Conservation (phyloP, 35 echinoderm and acorn worm genomes). For the Ophiothrix spiculata region DNA sequence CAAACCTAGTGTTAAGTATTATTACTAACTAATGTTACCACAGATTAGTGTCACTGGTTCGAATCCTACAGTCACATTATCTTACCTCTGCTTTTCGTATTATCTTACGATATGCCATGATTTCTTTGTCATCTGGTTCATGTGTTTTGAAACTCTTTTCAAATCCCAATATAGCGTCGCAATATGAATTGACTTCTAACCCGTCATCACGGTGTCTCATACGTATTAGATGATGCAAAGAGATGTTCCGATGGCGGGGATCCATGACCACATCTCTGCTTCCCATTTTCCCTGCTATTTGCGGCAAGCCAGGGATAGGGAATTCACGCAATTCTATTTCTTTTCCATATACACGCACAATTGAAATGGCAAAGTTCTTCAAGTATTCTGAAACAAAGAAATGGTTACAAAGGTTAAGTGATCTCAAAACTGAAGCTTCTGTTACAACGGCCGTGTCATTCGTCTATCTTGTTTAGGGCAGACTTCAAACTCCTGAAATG, state of each 20-base stretch:
- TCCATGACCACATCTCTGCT: slow-evolving; percentile 26
- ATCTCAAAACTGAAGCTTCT: too few relatives aligned
- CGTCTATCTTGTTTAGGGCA: too few relatives aligned
- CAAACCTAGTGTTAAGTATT: too few relatives aligned
- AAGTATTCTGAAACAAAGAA: slow-evolving; percentile 52
- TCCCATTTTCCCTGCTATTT: slow-evolving; percentile 27
- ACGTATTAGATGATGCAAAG: slow-evolving; percentile 55
- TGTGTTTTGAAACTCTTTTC: slow-evolving; percentile 20
- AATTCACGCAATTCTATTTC: slow-evolving; percentile 49
- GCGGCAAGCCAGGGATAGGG: slow-evolving; percentile 54
- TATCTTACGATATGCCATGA: not conserved
- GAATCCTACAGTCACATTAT: not conserved
- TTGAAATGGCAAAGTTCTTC: slow-evolving; percentile 52
- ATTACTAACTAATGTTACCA: too few relatives aligned
- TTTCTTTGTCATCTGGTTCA: not conserved
- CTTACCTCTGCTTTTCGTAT: slow-evolving; percentile 14
- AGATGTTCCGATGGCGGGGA: slow-evolving; percentile 18
- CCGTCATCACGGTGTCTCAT: not conserved
- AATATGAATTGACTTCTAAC: slow-evolving; percentile 1
- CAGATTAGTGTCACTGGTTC: too few relatives aligned
- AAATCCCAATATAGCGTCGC: slow-evolving; percentile 14
- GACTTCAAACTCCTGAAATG: too few relatives aligned
- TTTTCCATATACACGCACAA: slow-evolving; percentile 72
- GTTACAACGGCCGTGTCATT: too few relatives aligned
- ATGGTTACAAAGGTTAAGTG: too few relatives aligned